Conservation (phyloP, 2,888 invertebrate species). For the Mesopsocus fuscifrons region DNA sequence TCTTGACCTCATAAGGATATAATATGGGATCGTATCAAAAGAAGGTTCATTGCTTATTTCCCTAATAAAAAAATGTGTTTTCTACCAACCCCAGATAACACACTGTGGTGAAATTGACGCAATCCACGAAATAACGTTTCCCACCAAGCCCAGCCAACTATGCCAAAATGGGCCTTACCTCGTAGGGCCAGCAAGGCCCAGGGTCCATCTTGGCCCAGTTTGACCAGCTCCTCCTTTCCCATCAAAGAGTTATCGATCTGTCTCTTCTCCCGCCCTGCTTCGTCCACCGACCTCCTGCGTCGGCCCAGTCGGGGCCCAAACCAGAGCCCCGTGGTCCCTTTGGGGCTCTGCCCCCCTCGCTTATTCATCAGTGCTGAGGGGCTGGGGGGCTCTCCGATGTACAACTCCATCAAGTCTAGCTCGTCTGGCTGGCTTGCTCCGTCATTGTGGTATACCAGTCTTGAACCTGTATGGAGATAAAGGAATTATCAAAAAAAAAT, state of each 20-base stretch:
- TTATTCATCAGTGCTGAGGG: background rate
- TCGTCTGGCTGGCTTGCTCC: background rate
- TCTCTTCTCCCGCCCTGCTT: slow-evolving; percentile 12
- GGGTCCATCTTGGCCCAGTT: slow-evolving; percentile 13
- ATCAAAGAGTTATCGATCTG: background rate
- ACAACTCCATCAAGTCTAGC: background rate
- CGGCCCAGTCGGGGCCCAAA: slow-evolving; percentile 34
- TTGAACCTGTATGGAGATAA: too few species aligned
- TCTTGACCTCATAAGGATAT: too few species aligned
- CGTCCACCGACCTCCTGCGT: slow-evolving; percentile 25
- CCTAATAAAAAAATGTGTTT: too few species aligned
- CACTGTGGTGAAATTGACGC: too few species aligned
- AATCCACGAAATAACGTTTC: too few species aligned
- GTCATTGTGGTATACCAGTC: background rate
- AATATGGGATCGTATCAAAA: too few species aligned
- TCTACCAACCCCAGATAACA: too few species aligned
- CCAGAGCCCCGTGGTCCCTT: slow-evolving; percentile 23
- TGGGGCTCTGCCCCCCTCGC: background rate
- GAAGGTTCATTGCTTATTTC: too few species aligned
- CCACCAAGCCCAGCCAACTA: too few species aligned
- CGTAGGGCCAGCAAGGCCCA: slow-evolving; percentile 15
- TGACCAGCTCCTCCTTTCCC: slow-evolving; percentile 8
- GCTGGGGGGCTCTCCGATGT: background rate
- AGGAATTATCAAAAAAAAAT: too few species aligned
- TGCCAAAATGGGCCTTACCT: too few species aligned